A percentile compares a stretch with the other conserved stretches of the same genome.
phyloP scores from a whole-genome alignment of 2,113 vertebrate genomes.

The Nicator chloris region DNA sequence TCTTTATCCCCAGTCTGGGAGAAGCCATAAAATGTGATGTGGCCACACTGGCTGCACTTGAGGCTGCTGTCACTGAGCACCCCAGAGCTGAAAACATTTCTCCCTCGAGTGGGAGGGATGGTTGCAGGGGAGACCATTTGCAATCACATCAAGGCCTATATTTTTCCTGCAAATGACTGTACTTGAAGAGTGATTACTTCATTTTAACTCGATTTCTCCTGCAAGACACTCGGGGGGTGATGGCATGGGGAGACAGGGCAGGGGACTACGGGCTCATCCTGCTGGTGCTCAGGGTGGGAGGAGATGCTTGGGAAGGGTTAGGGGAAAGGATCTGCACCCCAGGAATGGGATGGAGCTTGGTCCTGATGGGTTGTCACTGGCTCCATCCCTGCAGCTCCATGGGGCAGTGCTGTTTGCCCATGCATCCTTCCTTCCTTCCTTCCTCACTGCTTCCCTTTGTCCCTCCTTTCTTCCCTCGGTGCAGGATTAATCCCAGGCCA shows the following conservation, averaged over 20 bases:
- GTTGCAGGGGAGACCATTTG: conserved; percentile 8
- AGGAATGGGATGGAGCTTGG: neutral
- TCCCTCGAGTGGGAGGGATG: neutral
- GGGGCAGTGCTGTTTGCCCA: neutral
- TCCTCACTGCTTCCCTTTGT: neutral
- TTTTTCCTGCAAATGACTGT: conserved; percentile 51
- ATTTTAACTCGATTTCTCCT: conserved; percentile 43
- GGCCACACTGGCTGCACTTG: accelerated
- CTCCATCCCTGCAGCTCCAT: neutral
- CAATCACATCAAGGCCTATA: neutral
- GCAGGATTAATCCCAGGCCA: neutral
- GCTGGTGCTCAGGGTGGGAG: neutral
- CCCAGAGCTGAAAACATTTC: neutral
- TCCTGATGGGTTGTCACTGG: neutral
- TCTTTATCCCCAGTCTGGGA: neutral
- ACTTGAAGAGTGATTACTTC: conserved; percentile 49
- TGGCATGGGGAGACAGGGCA: neutral
- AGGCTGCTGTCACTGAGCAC: neutral
- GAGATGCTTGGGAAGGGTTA: neutral
- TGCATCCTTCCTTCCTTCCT: neutral
- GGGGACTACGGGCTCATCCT: neutral
- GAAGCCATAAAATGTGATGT: neutral
- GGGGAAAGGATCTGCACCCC: neutral
- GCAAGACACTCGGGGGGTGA: neutral
- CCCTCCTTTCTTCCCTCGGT: neutral